Conservation (phyloP, 2,113 vertebrate species). For the Epinephelus fuscoguttatus region DNA sequence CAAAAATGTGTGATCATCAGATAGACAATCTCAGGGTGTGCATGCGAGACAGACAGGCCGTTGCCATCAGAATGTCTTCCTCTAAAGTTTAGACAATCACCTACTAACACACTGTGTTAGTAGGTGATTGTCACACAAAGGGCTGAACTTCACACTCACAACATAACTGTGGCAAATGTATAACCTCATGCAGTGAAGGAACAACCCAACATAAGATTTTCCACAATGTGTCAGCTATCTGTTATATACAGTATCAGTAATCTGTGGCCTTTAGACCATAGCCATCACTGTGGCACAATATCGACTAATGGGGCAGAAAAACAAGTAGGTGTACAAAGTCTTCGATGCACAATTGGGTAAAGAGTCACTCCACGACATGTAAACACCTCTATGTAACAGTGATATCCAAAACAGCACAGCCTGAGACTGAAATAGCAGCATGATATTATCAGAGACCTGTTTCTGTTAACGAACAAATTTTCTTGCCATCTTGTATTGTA, state of each 20-base stretch:
- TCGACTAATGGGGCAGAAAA: conserved; percentile 52
- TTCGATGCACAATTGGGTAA: conserved; percentile 58
- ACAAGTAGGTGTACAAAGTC: conserved; percentile 69
- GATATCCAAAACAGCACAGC: not conserved
- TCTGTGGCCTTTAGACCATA: conserved; percentile 67
- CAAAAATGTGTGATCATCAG: not conserved
- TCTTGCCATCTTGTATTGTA: not conserved
- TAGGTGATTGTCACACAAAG: not conserved
- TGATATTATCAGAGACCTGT: not conserved
- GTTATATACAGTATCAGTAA: conserved; percentile 37
- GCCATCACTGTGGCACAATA: conserved; percentile 38
- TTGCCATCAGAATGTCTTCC: not conserved
- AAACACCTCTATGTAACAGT: conserved; percentile 29
- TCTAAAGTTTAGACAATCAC: conserved; percentile 7
- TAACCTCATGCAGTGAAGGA: not conserved
- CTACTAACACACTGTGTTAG: conserved; percentile 1
- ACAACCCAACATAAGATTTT: not conserved
- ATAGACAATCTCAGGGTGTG: not conserved
- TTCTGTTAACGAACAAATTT: not conserved
- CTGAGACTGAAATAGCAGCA: not conserved
- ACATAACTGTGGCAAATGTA: not conserved
- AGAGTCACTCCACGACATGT: conserved; percentile 47
- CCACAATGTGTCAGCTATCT: conserved; percentile 24
- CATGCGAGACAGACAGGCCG: not conserved
- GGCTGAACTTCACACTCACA: conserved; percentile 5